Evolutionary conservation across 2,797 vertebrate genomes (phyloP).

Genomic region (Ispidina lecontei): DNA sequence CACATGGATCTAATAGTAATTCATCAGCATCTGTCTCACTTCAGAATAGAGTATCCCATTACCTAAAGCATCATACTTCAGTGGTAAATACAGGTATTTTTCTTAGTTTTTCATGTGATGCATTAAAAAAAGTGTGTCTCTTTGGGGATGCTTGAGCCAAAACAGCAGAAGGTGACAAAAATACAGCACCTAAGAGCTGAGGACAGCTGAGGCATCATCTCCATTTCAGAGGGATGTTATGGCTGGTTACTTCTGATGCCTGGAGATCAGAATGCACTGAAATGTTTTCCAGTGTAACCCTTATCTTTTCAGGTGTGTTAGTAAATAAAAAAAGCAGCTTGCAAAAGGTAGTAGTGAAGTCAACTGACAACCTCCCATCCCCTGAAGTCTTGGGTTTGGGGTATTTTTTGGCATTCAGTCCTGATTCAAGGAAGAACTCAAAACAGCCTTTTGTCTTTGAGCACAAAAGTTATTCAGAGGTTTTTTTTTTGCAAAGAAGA

Average conservation of each 20-base stretch:
- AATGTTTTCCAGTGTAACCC: background rate
- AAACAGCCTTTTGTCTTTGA: background rate
- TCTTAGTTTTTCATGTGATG: background rate
- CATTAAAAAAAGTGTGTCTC: background rate
- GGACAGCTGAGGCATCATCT: background rate
- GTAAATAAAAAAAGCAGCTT: background rate
- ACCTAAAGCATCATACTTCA: background rate
- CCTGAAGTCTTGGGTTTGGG: background rate
- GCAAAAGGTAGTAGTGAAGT: background rate
- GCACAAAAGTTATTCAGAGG: background rate
- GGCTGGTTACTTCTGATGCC: background rate
- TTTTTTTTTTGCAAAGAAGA: background rate
- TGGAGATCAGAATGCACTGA: fast-evolving
- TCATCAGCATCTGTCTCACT: background rate
- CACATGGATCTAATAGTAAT: background rate
- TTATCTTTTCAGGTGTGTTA: background rate
- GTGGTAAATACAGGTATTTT: background rate
- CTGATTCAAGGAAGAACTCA: background rate
- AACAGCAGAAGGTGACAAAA: background rate
- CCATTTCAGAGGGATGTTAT: background rate
- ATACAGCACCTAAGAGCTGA: background rate
- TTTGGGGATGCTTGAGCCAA: background rate
- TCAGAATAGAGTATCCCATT: background rate
- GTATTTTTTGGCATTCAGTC: background rate
- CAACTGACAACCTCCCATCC: background rate